Conservation (phyloP, 2,113 vertebrate species). For the Oenanthe oenanthe region DNA sequence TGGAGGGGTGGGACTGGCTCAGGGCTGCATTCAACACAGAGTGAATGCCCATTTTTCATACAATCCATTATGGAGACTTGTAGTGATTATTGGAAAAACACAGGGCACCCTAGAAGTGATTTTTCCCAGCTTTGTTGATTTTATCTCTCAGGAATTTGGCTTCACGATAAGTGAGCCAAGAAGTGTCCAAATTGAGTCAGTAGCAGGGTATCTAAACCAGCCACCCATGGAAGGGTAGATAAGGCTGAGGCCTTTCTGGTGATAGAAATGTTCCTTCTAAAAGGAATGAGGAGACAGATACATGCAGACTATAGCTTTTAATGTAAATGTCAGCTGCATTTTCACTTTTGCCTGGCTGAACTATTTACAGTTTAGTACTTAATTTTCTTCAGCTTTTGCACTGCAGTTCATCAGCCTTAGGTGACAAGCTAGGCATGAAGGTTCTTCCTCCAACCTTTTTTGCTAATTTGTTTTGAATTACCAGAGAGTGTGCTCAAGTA, state of each 20-base stretch:
- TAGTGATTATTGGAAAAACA: neutral
- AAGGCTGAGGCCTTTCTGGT: neutral
- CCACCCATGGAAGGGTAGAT: neutral
- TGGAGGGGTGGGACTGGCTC: neutral
- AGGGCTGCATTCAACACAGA: neutral
- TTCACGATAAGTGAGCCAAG: neutral
- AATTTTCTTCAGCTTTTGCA: neutral
- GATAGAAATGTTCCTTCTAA: neutral
- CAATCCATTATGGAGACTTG: neutral
- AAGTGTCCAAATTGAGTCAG: neutral
- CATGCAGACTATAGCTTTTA: neutral
- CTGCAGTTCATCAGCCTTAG: neutral
- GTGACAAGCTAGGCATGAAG: neutral
- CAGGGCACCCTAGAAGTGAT: neutral
- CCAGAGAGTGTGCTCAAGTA: neutral
- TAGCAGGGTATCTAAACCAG: neutral
- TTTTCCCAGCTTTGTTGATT: neutral
- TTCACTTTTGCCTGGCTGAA: neutral
- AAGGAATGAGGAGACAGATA: neutral
- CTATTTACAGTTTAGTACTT: neutral
- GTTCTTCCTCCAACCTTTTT: neutral
- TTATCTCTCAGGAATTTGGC: neutral
- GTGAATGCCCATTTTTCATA: neutral
- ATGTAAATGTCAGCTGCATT: conserved; percentile 4
- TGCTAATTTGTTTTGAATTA: neutral